Evolutionary conservation across 2,888 invertebrate species (phyloP), one percentile per base, ranked within the genome.

Genomic region (Orchestes rusci): DNA sequence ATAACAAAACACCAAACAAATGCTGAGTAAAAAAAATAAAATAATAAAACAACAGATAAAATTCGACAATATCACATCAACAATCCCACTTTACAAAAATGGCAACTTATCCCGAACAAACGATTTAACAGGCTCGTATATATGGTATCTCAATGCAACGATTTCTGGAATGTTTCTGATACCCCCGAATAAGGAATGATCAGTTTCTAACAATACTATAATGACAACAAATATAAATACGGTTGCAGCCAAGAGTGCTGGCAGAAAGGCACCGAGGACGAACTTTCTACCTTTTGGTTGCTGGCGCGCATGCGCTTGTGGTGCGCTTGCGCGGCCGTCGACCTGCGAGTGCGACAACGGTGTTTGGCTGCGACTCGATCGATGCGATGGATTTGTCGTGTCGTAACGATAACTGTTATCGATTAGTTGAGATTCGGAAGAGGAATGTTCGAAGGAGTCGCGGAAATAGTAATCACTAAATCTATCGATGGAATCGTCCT

Each of bases 121-220:
- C 61, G 87, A 82, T 67, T 88, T 89, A 43, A 87, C 72, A 16
- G 90, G 89, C 59, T 82, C 80, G 69, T 90, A 91, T 69, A 89
- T 86, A 60, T 87, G 84, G 56, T 82, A 79, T 49, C 82, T 77
- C 43, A 90, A 73, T 36, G 83, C 75, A 27, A 79, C 59, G 69
- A 90, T 77, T 70, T 90, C 89, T 18, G 89, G 89, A 61, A 81
- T 77, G 60, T 81, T 79, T 48, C 82, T 77, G 48, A 89, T 67
- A 23, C 74, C 73, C 45, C 78, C 76, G 55, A 89, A 77, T 18
- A 82, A 65, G 42, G 82, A 77, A 63, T 80, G 79, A 66, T 89
- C 87, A 13, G 84, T 84, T 68, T 90, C 90, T 68, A 89, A 77
- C 43, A 89, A 71, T 20, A 87, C 64, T 10, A 89, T 70, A 2